Percentiles rank a stretch among this genome's conserved stretches.
phyloP scores from a whole-genome alignment of 2,113 vertebrate genomes.

The Paraplagusia blochii region DNA sequence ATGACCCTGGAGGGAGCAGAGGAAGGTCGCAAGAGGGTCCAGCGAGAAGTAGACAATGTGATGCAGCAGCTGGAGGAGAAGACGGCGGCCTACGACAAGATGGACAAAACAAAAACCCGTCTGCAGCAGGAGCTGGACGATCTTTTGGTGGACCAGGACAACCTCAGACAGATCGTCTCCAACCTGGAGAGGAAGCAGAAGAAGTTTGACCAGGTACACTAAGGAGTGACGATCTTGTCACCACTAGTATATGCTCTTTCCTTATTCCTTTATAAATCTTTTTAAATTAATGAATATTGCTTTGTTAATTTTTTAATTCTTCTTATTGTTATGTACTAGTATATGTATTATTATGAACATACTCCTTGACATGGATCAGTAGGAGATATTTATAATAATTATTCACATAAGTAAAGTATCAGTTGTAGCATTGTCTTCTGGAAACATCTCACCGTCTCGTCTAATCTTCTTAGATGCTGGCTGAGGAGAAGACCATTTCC shows the following conservation, averaged over 20 bases:
- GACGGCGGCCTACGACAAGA: slow-evolving; percentile 84
- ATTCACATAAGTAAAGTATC: no score
- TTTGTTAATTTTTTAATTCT: no score
- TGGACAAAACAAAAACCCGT: slow-evolving; percentile 94
- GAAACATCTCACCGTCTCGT: not conserved
- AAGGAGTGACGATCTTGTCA: no score
- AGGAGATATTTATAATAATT: no score
- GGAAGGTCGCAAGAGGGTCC: slow-evolving; percentile 84
- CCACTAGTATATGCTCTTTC: no score
- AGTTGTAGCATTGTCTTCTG: no score
- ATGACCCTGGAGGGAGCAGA: slow-evolving; percentile 80
- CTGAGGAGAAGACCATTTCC: slow-evolving; percentile 84
- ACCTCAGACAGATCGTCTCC: slow-evolving; percentile 87
- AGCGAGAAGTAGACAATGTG: slow-evolving; percentile 85
- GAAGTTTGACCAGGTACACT: slow-evolving; percentile 95
- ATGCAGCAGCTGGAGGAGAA: slow-evolving; percentile 87
- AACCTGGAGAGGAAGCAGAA: slow-evolving; percentile 97
- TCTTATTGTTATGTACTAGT: no score
- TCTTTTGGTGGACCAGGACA: slow-evolving; percentile 86
- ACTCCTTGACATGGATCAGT: no score
- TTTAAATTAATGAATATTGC: no score
- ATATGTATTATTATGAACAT: no score
- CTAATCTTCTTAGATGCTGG: slow-evolving; percentile 84
- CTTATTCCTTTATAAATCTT: no score
- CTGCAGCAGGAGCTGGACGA: slow-evolving; percentile 96